These are phyloP conservation scores for Steinernema carpocapsae DNA, from an alignment of 2,888 invertebrate species.

Conservation along the genomic window DNA sequence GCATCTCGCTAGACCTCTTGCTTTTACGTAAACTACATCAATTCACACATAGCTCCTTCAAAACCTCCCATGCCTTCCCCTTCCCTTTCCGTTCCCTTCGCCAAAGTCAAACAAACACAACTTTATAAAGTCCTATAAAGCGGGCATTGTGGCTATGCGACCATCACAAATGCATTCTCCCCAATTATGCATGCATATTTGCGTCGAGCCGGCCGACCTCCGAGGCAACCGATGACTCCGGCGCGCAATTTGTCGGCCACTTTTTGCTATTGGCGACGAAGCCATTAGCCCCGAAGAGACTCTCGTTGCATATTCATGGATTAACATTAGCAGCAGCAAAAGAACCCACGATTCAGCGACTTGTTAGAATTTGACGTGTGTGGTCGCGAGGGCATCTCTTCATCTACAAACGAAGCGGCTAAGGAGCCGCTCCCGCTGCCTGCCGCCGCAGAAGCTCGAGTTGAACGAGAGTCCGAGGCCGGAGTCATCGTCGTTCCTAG, in stretches of 20 bases:
- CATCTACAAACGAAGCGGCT: not conserved
- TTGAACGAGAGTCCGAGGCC: constrained; percentile 27
- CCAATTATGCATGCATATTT: constrained; percentile 33
- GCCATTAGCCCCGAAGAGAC: not conserved
- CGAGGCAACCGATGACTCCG: not conserved
- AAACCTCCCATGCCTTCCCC: too few species aligned
- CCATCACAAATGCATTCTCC: constrained; percentile 31
- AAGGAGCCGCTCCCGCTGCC: too few species aligned
- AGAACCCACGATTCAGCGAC: constrained; percentile 27
- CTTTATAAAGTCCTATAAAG: not conserved
- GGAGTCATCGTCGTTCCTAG: constrained; percentile 24
- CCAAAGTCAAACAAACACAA: not conserved
- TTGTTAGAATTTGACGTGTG: constrained; percentile 27
- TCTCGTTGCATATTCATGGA: constrained; percentile 24
- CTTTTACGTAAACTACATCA: too few species aligned
- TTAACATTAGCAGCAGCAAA: too few species aligned
- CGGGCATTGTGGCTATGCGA: constrained; percentile 3
- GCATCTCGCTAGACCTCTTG: too few species aligned
- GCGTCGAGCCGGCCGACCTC: constrained; percentile 17
- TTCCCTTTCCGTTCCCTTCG: not conserved
- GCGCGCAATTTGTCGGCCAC: not conserved
- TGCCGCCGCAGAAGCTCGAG: not conserved
- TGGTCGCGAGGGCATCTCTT: constrained; percentile 32
- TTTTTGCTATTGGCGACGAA: not conserved
- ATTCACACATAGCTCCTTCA: too few species aligned